Evolutionary conservation across 1,140 invertebrate genomes (phyloP).

Genomic region (Drosophila arizonae): DNA sequence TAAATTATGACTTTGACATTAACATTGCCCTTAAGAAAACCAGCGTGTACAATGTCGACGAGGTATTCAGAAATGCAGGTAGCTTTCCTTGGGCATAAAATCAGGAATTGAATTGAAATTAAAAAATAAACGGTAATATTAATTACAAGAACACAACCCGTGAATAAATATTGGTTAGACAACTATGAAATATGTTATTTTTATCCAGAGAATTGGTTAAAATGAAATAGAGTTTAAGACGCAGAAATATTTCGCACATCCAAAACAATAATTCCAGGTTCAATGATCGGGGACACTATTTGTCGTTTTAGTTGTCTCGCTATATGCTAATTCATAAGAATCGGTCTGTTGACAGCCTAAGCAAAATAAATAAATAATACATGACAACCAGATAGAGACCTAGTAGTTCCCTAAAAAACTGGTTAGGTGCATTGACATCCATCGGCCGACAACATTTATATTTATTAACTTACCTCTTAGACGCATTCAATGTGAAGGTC

Average conservation of each 20-base stretch:
- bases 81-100: background rate
- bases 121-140: too few relatives aligned
- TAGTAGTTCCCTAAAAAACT: conserved; percentile 48
- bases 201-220: conserved; percentile 46
- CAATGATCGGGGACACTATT: conserved; percentile 60
- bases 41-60: conserved; percentile 11
- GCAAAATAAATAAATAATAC: conserved; percentile 67
- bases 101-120: conserved; percentile 9
- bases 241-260: conserved; percentile 56
- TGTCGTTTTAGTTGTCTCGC: conserved; percentile 25
- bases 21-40: conserved; percentile 71
- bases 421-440: conserved; percentile 69
- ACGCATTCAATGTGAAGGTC: conserved; percentile 77
- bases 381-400: conserved; percentile 49
- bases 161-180: conserved; percentile 23
- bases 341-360: conserved; percentile 53
- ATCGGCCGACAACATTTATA: conserved; percentile 18
- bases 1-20: conserved; percentile 56
- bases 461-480: conserved; percentile 3
- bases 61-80: conserved; percentile 49
- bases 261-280: conserved; percentile 41
- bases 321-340: conserved; percentile 59
- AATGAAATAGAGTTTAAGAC: conserved; percentile 50
- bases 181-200: conserved; percentile 21
- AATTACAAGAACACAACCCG: background rate